Percentiles rank a stretch among this genome's conserved stretches.
Evolutionary conservation across 1,140 invertebrate genomes (phyloP).

Genomic region (Brachionus asplanchnoidis): DNA sequence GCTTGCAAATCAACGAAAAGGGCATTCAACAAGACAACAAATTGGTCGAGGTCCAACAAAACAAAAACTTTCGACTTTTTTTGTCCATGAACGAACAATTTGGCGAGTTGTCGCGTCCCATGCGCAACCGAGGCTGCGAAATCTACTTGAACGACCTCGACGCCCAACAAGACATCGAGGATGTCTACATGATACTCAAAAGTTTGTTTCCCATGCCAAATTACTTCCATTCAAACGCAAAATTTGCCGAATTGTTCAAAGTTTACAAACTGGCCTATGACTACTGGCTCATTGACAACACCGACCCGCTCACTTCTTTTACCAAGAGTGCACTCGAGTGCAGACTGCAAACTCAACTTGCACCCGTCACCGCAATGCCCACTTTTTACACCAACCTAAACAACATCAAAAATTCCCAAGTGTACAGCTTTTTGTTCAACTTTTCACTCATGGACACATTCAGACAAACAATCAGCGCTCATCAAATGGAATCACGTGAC

Average conservation of each 20-base stretch:
- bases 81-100: conserved; percentile 20
- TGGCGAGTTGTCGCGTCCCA: conserved; percentile 29
- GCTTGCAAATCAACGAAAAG: conserved; percentile 81
- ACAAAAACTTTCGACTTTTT: conserved; percentile 70
- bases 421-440: not conserved
- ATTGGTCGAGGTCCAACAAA: conserved; percentile 72
- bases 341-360: not conserved
- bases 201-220: not conserved
- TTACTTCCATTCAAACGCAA: not conserved
- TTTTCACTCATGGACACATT: not conserved
- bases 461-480: not conserved
- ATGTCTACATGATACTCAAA: not conserved
- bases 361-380: not conserved
- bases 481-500: not conserved
- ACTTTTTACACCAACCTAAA: not conserved
- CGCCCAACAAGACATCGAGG: not conserved
- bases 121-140: conserved; percentile 30
- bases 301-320: not conserved
- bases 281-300: not conserved
- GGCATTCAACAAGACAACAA: conserved; percentile 68
- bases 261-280: not conserved
- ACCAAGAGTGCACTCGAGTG: not conserved
- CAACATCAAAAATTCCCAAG: not conserved
- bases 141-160: conserved; percentile 19
- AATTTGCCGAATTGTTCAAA: not conserved